These are phyloP conservation scores for Rousettus madagascariensis DNA, from an alignment of 2,797 vertebrate genomes.

Conservation along the genomic window DNA sequence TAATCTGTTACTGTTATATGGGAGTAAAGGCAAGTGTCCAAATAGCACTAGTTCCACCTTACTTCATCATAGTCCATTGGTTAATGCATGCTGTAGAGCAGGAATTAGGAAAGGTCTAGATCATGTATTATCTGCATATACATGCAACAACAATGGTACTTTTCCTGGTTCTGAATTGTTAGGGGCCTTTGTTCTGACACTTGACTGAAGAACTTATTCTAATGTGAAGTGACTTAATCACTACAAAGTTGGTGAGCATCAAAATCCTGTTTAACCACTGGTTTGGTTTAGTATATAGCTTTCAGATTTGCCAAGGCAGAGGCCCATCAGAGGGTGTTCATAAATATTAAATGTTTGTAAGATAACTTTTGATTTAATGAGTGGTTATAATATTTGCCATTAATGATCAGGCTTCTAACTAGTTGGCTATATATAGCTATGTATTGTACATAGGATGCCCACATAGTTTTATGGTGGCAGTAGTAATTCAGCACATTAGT, in stretches of 20 bases:
- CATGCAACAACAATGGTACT: neutral
- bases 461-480: neutral
- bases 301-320: slow-evolving; percentile 1
- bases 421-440: neutral
- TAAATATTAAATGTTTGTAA: neutral
- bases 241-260: neutral
- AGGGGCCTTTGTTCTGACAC: neutral
- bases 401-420: slow-evolving; percentile 1
- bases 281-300: neutral
- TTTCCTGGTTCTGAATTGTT: slow-evolving; percentile 13
- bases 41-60: neutral
- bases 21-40: neutral
- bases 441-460: neutral
- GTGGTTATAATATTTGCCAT: neutral
- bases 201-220: neutral
- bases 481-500: neutral
- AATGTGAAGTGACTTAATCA: neutral
- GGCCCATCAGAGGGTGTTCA: neutral
- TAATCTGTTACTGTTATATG: neutral
- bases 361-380: neutral
- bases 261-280: neutral
- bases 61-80: neutral
- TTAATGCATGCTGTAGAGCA: neutral
- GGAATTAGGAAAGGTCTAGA: neutral
- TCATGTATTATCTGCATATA: neutral